These are phyloP conservation scores for Paramuricea clavata DNA, from an alignment of 92 coral and sea anemone species.

Conservation along the genomic window DNA sequence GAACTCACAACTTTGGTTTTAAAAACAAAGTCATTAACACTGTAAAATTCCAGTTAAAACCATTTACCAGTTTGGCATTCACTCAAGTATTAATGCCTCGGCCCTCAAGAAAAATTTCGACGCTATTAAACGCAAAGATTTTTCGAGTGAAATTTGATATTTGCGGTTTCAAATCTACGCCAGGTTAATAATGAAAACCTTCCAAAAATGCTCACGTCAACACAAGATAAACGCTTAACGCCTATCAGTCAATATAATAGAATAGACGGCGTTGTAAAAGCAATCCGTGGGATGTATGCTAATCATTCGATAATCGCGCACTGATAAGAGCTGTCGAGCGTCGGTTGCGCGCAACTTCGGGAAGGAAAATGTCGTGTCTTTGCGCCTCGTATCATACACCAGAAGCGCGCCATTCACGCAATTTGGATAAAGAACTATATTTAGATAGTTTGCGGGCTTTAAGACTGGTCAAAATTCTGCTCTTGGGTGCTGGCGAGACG, in stretches of 20 bases:
- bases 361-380: conserved; percentile 33
- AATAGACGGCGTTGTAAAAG: conserved; percentile 13
- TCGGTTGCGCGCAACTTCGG: neutral
- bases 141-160: neutral
- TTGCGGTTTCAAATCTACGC: neutral
- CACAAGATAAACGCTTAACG: conserved; percentile 24
- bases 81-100: too few relatives aligned
- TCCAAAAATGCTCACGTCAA: conserved; percentile 17
- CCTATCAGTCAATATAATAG: conserved; percentile 7
- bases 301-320: conserved; percentile 28
- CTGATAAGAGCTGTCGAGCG: neutral
- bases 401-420: conserved; percentile 28
- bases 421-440: conserved; percentile 92
- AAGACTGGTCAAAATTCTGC: conserved; percentile 88
- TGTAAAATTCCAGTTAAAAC: too few relatives aligned
- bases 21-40: too few relatives aligned
- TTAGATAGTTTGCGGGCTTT: conserved; percentile 91
- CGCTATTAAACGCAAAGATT: neutral
- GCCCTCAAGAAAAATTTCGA: neutral
- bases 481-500: conserved; percentile 98
- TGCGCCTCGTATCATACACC: conserved; percentile 27
- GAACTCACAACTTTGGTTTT: too few relatives aligned
- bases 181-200: neutral
- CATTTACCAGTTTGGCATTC: too few relatives aligned
- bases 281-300: conserved; percentile 2